Percentiles rank a stretch among this genome's conserved stretches.
Evolutionary conservation across 2,797 vertebrate species (phyloP).

Genomic region (Muraenolepis orangiensis): DNA sequence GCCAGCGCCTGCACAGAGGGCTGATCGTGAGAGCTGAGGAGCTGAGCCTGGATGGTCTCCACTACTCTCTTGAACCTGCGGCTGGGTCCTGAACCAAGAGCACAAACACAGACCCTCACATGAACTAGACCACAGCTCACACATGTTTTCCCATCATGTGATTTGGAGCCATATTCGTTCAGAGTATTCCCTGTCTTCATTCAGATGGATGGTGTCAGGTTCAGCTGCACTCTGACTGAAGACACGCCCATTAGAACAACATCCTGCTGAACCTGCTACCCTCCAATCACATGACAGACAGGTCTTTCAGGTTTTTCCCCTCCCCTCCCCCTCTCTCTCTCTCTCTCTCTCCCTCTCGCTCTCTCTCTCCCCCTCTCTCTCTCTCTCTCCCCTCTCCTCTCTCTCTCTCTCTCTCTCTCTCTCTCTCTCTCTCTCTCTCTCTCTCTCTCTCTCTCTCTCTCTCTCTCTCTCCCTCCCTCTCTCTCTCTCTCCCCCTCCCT

Average conservation of each 20-base stretch:
- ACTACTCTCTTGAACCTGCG: constrained; percentile 91
- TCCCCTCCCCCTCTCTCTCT: neutral
- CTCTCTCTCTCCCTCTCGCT: no score
- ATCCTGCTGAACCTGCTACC: neutral
- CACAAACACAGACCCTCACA: no score
- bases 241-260: neutral
- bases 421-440: no score
- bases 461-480: no score
- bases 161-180: neutral
- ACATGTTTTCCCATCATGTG: neutral
- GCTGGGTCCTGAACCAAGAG: constrained; percentile 79
- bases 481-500: no score
- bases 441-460: neutral
- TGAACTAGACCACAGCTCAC: neutral
- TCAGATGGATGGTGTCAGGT: neutral
- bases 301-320: neutral
- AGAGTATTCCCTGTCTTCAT: no score
- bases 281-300: neutral
- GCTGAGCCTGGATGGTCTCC: constrained; percentile 92
- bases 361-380: no score
- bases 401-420: no score
- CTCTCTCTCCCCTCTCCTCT: neutral
- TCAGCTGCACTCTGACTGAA: neutral
- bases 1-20: constrained; percentile 88
- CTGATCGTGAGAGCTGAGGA: constrained; percentile 90